phyloP scores from a whole-genome alignment of 2,113 vertebrate species.

The Rhadina sibilatrix region DNA sequence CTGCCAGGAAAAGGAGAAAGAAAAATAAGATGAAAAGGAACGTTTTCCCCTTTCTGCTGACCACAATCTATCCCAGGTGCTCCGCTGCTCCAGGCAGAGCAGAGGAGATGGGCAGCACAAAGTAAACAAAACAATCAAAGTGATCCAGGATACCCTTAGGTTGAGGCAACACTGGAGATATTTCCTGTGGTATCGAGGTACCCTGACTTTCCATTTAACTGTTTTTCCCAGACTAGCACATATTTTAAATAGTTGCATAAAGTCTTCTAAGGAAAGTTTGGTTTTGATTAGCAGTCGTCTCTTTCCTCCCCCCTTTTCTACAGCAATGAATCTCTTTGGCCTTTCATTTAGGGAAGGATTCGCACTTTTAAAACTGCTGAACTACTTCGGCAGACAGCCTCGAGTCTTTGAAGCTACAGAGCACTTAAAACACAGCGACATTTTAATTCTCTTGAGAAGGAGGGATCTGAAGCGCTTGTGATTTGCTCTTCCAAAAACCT shows the following conservation, averaged over 20 bases:
- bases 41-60: background rate
- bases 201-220: constrained; percentile 58
- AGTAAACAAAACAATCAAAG: constrained; percentile 46
- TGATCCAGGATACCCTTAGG: background rate
- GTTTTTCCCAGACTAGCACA: constrained; percentile 62
- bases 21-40: background rate
- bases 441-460: background rate
- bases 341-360: constrained; percentile 1
- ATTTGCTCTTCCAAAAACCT: background rate
- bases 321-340: constrained; percentile 17
- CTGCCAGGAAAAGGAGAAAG: constrained; percentile 68
- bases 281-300: constrained; percentile 37
- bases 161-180: constrained; percentile 32
- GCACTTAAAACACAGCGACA: constrained; percentile 3
- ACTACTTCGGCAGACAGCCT: background rate
- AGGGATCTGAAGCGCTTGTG: background rate
- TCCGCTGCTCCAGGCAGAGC: background rate
- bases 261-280: constrained; percentile 48
- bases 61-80: constrained; percentile 58
- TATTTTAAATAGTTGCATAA: constrained; percentile 61
- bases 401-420: constrained; percentile 12
- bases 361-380: background rate
- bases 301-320: background rate
- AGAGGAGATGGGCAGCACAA: constrained; percentile 23
- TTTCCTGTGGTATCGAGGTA: constrained; percentile 63